Conservation (phyloP, 64 coral and sea anemone species). For the Cladopsammia gracilis region DNA sequence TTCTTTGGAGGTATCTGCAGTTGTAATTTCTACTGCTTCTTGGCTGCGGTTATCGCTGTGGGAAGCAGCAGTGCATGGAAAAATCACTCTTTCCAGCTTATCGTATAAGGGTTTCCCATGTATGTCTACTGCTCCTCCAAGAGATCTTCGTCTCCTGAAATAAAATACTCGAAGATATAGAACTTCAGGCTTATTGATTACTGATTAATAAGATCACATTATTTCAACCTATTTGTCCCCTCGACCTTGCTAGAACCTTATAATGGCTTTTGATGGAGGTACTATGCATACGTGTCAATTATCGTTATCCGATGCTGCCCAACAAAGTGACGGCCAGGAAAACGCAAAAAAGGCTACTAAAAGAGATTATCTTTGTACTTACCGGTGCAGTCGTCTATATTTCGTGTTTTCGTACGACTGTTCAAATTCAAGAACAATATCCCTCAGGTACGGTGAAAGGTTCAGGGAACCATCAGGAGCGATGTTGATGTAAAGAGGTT, state of each 20-base stretch:
- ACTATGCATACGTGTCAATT: too few relatives aligned
- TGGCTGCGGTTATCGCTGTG: neutral
- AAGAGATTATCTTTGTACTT: neutral
- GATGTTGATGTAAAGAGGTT: constrained; percentile 15
- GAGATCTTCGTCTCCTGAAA: neutral
- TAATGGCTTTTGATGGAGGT: too few relatives aligned
- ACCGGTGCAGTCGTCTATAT: neutral
- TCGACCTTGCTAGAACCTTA: too few relatives aligned
- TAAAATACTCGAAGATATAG: neutral
- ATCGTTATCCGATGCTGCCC: too few relatives aligned
- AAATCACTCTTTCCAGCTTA: neutral
- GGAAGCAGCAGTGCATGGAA: neutral
- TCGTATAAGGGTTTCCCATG: neutral
- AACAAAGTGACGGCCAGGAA: too few relatives aligned
- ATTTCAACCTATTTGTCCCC: too few relatives aligned
- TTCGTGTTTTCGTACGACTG: neutral
- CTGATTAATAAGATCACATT: too few relatives aligned
- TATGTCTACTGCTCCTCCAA: neutral
- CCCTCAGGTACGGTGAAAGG: neutral
- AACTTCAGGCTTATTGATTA: too few relatives aligned
- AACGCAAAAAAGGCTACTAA: too few relatives aligned
- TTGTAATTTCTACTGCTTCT: neutral
- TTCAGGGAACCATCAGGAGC: neutral
- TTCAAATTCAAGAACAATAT: constrained; percentile 5
- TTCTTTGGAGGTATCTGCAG: neutral